These are phyloP conservation scores for Rhimphoctona megacephalus DNA, from an alignment of 2,888 invertebrate genomes.

Conservation along the genomic window DNA sequence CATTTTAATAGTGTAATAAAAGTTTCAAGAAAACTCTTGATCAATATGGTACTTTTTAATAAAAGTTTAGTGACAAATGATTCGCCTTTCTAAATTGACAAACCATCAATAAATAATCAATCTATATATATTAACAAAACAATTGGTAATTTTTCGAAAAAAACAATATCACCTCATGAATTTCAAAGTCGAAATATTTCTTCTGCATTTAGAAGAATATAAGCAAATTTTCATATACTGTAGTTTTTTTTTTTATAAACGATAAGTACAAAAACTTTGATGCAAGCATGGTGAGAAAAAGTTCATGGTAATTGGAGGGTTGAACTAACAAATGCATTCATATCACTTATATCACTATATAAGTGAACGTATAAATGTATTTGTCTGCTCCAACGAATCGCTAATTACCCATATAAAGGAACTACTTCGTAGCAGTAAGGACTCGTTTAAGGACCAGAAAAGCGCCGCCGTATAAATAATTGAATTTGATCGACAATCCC, in stretches of 20 bases:
- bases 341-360: not conserved
- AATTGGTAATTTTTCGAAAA: not conserved
- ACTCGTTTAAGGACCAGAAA: conserved; percentile 19
- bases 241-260: too few species aligned
- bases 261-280: not conserved
- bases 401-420: conserved; percentile 21
- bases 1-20: too few species aligned
- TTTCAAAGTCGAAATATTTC: not conserved
- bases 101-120: too few species aligned
- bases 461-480: conserved; percentile 44
- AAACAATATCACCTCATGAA: not conserved
- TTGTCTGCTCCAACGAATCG: not conserved
- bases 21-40: not conserved
- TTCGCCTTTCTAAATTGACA: too few species aligned
- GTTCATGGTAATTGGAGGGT: not conserved
- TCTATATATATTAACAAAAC: not conserved
- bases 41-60: not conserved
- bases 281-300: not conserved
- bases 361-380: not conserved
- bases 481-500: conserved; percentile 49
- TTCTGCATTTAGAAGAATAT: not conserved
- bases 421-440: conserved; percentile 19
- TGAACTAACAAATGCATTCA: not conserved
- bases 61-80: too few species aligned
- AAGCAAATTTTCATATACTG: not conserved